Conservation (phyloP, 2,888 invertebrate genomes). For the Cosmia trapezina region DNA sequence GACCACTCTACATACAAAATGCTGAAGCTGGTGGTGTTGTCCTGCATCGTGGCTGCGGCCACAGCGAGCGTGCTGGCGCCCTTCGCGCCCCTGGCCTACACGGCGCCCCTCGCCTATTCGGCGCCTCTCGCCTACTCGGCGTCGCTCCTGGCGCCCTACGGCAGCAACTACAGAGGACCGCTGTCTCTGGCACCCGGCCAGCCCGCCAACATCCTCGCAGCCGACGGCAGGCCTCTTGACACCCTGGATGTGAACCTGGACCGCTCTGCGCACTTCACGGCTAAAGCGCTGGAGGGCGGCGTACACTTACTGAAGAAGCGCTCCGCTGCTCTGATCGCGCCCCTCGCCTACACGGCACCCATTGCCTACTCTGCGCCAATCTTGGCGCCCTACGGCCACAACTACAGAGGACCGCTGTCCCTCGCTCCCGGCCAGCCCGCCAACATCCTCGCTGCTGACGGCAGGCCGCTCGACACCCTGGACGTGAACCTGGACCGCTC, state of each 20-base stretch:
- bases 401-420: slow-evolving; percentile 85
- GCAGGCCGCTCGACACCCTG: slow-evolving; percentile 85
- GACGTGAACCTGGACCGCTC: slow-evolving; percentile 86
- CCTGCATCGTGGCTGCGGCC: slow-evolving; percentile 91
- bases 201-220: slow-evolving; percentile 83
- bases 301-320: slow-evolving; percentile 82
- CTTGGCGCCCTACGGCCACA: slow-evolving; percentile 65
- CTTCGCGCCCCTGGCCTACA: slow-evolving; percentile 57
- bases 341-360: slow-evolving; percentile 47
- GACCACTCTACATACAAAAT: slow-evolving; percentile 82
- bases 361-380: slow-evolving; percentile 72
- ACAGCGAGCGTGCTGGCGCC: slow-evolving; percentile 77
- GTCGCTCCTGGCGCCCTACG: slow-evolving; percentile 67
- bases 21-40: slow-evolving; percentile 91
- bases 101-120: slow-evolving; percentile 49
- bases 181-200: slow-evolving; percentile 86
- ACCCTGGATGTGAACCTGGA: slow-evolving; percentile 86
- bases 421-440: slow-evolving; percentile 87
- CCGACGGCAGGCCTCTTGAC: slow-evolving; percentile 86
- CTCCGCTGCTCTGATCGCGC: slow-evolving; percentile 68
- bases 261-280: slow-evolving; percentile 83
- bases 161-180: slow-evolving; percentile 82
- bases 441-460: slow-evolving; percentile 82
- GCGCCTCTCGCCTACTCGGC: slow-evolving; percentile 54
- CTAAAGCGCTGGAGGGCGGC: slow-evolving; percentile 77